A percentile compares a stretch with the other conserved stretches of the same genome.
phyloP scores from a whole-genome alignment of 2,113 vertebrate species.

The Mesitornis unicolor region DNA sequence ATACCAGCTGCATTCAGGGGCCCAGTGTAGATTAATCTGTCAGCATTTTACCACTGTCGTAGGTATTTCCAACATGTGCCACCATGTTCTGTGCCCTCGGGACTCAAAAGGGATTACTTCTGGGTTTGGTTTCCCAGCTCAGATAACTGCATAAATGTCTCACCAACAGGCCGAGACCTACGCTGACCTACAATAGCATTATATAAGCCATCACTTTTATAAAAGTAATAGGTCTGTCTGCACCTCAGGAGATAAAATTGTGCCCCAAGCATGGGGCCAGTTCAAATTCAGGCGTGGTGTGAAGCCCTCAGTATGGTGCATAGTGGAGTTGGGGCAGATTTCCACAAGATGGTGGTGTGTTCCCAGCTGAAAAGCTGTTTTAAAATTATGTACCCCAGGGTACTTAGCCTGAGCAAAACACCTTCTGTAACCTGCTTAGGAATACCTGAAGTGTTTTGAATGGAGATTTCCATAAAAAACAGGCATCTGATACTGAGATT shows the following conservation, averaged over 20 bases:
- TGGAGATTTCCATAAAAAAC: neutral
- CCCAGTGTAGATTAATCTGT: slow-evolving; percentile 55
- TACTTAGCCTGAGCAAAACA: neutral
- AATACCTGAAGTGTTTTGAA: neutral
- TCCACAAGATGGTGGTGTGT: neutral
- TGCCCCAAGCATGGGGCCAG: neutral
- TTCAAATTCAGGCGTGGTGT: neutral
- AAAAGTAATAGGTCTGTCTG: neutral
- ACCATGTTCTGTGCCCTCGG: neutral
- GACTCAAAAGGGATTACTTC: neutral
- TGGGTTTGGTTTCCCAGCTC: slow-evolving; percentile 48
- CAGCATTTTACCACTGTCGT: neutral
- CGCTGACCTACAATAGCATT: slow-evolving; percentile 5
- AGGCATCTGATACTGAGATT: neutral
- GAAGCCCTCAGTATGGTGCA: neutral
- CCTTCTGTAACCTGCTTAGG: neutral
- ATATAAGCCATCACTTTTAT: neutral
- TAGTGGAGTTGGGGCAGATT: neutral
- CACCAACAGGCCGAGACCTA: neutral
- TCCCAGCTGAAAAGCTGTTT: neutral
- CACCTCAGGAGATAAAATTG: neutral
- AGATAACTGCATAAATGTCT: slow-evolving; percentile 9
- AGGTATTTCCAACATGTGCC: slow-evolving; percentile 60
- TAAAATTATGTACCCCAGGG: neutral
- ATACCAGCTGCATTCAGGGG: neutral